Conservation (phyloP, 2,113 vertebrate species). For the Stigmatopora nigra region DNA sequence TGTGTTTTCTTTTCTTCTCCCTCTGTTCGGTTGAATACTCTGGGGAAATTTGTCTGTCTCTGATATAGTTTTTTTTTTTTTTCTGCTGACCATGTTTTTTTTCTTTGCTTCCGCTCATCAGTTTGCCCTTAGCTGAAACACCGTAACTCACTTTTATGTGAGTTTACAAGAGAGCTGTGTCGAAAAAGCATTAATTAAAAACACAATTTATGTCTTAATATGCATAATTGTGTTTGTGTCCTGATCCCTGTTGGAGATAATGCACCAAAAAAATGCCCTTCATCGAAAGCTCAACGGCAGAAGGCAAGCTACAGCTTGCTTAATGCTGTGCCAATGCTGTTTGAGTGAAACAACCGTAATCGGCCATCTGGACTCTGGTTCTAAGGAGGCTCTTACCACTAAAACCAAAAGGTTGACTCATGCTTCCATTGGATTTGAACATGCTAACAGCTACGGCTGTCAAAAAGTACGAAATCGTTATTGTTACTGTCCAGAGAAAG, state of each 20-base stretch:
- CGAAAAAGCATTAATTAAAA: constrained; percentile 8
- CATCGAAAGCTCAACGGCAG: constrained; percentile 26
- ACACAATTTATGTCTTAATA: constrained; percentile 7
- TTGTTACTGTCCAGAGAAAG: constrained; percentile 3
- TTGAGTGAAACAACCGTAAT: constrained; percentile 36
- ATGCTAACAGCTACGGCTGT: constrained; percentile 19
- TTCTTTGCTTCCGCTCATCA: constrained; percentile 23
- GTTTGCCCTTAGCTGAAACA: constrained; percentile 43
- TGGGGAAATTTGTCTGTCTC: constrained; percentile 61
- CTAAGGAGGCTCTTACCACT: constrained; percentile 28
- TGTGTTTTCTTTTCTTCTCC: constrained; percentile 53
- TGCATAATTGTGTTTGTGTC: constrained; percentile 9
- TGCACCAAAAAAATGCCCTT: constrained; percentile 10
- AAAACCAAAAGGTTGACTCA: constrained; percentile 31
- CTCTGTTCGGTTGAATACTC: constrained; percentile 54
- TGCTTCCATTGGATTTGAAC: constrained; percentile 13
- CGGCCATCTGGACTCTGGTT: constrained; percentile 52
- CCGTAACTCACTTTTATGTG: constrained; percentile 39
- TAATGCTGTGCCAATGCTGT: constrained; percentile 42
- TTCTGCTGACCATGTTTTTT: constrained; percentile 50
- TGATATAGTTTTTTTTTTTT: constrained; percentile 46
- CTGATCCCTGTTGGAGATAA: constrained; percentile 4
- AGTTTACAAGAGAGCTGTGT: constrained; percentile 22
- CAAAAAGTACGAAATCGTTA: constrained; percentile 11
- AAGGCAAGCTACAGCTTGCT: constrained; percentile 38